Conservation (phyloP, 1,140 invertebrate species). For the Arion vulgaris region DNA sequence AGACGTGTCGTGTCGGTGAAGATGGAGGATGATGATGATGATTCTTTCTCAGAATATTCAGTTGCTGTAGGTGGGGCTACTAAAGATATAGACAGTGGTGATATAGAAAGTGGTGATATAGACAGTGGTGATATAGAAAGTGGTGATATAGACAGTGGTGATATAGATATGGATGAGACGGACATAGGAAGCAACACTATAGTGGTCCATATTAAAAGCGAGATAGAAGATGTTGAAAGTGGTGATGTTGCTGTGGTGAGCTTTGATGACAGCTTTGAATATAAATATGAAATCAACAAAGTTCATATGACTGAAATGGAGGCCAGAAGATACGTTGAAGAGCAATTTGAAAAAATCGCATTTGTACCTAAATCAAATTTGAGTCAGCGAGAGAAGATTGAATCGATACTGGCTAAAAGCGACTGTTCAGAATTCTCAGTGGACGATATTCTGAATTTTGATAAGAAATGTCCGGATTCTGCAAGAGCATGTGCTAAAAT, state of each 20-base stretch:
- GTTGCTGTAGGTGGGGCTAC: no score
- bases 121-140: background rate
- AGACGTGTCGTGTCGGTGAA: slow-evolving; percentile 14
- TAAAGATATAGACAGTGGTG: background rate
- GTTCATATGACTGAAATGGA: slow-evolving; percentile 6
- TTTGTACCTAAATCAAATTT: background rate
- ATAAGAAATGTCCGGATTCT: slow-evolving; percentile 12
- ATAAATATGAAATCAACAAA: slow-evolving; percentile 1
- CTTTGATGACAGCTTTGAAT: background rate
- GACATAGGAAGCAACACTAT: background rate
- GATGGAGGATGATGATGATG: slow-evolving; percentile 17
- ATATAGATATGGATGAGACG: background rate
- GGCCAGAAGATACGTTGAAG: slow-evolving; percentile 27
- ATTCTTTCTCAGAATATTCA: background rate
- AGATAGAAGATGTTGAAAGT: background rate
- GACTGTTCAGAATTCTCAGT: slow-evolving; percentile 27
- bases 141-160: background rate
- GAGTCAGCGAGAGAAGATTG: slow-evolving; percentile 27
- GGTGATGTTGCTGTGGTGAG: background rate
- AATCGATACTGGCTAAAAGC: slow-evolving; percentile 21
- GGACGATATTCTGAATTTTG: slow-evolving; percentile 28
- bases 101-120: background rate
- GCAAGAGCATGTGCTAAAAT: slow-evolving; percentile 32
- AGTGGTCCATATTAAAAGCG: background rate
- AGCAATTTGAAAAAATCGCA: slow-evolving; percentile 20